Base-by-base conservation (phyloP, 1,140 invertebrate genomes). In the Archivesica marissinica region DNA sequence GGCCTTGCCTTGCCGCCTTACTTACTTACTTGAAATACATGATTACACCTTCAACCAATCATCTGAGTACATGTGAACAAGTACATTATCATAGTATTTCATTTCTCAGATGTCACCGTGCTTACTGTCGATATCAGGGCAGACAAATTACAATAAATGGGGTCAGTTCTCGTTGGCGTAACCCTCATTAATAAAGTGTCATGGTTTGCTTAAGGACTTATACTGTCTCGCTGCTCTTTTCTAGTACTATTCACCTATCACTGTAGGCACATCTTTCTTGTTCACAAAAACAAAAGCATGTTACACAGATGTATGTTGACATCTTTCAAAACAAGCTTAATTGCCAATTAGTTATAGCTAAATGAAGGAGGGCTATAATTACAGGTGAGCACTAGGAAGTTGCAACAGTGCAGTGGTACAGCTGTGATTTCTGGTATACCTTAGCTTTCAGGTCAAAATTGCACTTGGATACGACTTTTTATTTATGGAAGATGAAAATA, bases 121-220 rank as follows among this genome's bases (percentile, higher is more conserved):
- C 38, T 33, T 35, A 64, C 38, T 64, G 59, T 64, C 15, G 38
- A 33, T 64, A 35, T 9, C 4, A 35, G 30, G 30, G 13, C 15
- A 2, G 59, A 35, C 59, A 28, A 64, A 64, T 64, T n/a, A 64
- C 23, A 25, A 64, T 64, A 35, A 35, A 64, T 35, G 25, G 59
- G 59, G 59, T 64, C 30, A 64, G 17, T 64, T 64, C 59, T 35
- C 28, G 59, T 64, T 33, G 59, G 30, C n/a, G 59, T 64, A 64
- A 13, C 59, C 59, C 59, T 64, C 59, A 64, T 64, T 64, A 64
- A 64, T 64, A 64, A 35, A 35, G 59, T 64, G 59, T 64, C 59
- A 64, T 35, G 3, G n/a, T 4, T 15, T 33, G 59, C 59, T 64
- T 35, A 35, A 64, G 59, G 59, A 30, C 30, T 17, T 35, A 15